Evolutionary conservation across 2,888 invertebrate species (phyloP).

Genomic region (Chloroclystis v-ata): DNA sequence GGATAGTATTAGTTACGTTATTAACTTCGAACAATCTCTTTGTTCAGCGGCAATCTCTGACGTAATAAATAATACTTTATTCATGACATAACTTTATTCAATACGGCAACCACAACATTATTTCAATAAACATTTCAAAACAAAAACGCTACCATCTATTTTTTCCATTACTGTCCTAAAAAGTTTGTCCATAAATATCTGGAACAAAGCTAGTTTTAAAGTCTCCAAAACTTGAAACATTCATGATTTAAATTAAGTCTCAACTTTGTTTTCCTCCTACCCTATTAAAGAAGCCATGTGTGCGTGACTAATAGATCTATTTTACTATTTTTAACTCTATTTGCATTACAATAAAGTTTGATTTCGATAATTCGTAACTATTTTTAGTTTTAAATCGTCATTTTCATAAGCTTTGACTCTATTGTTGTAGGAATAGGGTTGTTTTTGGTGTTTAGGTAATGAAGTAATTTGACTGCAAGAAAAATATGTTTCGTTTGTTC

Average conservation of each 20-base stretch:
- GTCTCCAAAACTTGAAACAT: slow-evolving; percentile 38
- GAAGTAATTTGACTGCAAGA: slow-evolving; percentile 28
- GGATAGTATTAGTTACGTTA: too few relatives aligned
- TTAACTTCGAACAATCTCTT: too few relatives aligned
- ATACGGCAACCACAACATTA: neutral
- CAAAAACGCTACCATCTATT: slow-evolving; percentile 1
- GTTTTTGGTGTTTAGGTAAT: slow-evolving; percentile 7
- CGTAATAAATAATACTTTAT: too few relatives aligned
- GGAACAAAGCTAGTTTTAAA: slow-evolving; percentile 24
- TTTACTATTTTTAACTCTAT: slow-evolving; percentile 6
- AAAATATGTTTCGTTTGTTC: slow-evolving; percentile 28
- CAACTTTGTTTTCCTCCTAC: slow-evolving; percentile 43
- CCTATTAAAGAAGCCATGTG: slow-evolving; percentile 57
- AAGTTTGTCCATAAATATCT: too few relatives aligned
- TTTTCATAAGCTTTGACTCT: neutral
- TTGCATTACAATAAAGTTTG: neutral
- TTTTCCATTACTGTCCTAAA: neutral
- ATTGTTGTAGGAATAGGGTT: slow-evolving; percentile 8
- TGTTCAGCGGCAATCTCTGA: too few relatives aligned
- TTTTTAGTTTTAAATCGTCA: too few relatives aligned
- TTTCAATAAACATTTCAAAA: slow-evolving; percentile 14
- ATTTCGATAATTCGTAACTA: neutral
- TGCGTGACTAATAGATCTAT: slow-evolving; percentile 53
- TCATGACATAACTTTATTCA: too few relatives aligned
- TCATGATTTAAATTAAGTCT: slow-evolving; percentile 49